phyloP scores from a whole-genome alignment of 2,113 vertebrate species.

The Thamnaconus septentrionalis region DNA sequence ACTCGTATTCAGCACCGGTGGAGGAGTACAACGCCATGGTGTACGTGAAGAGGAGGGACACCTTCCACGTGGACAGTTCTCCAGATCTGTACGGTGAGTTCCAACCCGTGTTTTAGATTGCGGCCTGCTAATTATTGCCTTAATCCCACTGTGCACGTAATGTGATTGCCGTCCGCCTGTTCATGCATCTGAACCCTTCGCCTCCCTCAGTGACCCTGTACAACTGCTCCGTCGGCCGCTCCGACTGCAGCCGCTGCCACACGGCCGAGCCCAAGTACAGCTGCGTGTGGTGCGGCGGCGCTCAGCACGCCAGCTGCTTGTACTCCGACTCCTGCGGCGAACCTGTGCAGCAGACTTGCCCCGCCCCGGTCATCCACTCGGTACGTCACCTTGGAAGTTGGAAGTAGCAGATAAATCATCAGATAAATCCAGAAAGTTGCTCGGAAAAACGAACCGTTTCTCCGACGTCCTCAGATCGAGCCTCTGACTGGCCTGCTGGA shows the following conservation, averaged over 20 bases:
- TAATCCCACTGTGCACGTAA: no score
- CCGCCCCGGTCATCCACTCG: slow-evolving; percentile 87
- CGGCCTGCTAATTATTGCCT: no score
- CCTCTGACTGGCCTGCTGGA: slow-evolving; percentile 90
- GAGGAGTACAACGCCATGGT: slow-evolving; percentile 86
- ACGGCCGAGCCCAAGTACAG: slow-evolving; percentile 84
- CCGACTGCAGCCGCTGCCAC: slow-evolving; percentile 94
- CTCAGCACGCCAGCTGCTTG: slow-evolving; percentile 77
- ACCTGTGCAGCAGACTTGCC: slow-evolving; percentile 83
- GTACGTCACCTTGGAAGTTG: slow-evolving; percentile 79
- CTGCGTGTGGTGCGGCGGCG: slow-evolving; percentile 92
- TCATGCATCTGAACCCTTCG: background rate
- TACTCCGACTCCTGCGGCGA: slow-evolving; percentile 83
- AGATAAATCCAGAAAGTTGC: background rate
- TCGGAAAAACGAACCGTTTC: background rate
- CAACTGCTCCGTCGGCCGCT: slow-evolving; percentile 91
- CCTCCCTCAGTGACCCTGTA: slow-evolving; percentile 86
- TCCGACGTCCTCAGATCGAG: slow-evolving; percentile 80
- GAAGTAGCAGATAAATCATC: no score
- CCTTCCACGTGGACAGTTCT: slow-evolving; percentile 90
- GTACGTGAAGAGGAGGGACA: slow-evolving; percentile 86
- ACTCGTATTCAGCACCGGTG: slow-evolving; percentile 81
- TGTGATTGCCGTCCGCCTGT: no score
- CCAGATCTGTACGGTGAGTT: slow-evolving; percentile 84
- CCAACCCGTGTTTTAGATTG: no score